phyloP scores from a whole-genome alignment of 1,140 invertebrate species.

The Halictus rubicundus region DNA sequence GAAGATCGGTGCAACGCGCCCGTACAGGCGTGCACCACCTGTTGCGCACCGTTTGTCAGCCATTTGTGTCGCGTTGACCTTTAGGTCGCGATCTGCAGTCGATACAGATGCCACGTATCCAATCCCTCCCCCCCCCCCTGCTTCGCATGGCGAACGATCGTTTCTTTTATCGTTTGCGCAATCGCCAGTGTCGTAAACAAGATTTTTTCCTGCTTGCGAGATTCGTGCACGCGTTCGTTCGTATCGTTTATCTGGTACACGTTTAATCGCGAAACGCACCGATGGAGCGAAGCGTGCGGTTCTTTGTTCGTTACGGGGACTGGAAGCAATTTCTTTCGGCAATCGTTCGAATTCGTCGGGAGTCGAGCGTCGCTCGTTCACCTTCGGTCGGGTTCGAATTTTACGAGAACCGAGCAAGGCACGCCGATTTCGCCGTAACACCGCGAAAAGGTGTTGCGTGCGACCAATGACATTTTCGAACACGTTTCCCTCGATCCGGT shows the following conservation, averaged over 20 bases:
- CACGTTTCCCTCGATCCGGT: not conserved
- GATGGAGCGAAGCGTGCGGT: no score
- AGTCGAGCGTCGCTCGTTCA: not conserved
- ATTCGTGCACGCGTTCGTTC: no score
- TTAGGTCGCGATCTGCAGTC: slow-evolving; percentile 5
- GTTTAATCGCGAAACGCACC: no score
- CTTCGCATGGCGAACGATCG: not conserved
- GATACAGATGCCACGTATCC: not conserved
- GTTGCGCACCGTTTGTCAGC: slow-evolving; percentile 27
- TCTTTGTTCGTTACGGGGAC: no score
- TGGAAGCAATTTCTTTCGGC: no score
- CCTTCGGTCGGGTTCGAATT: slow-evolving; percentile 1
- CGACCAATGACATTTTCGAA: slow-evolving; percentile 22
- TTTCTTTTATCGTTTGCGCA: not conserved
- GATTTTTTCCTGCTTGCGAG: not conserved
- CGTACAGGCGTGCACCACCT: slow-evolving; percentile 18
- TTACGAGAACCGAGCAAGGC: not conserved
- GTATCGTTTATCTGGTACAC: no score
- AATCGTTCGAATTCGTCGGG: no score
- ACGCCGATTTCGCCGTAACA: not conserved
- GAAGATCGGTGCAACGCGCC: no score
- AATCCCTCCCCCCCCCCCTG: not conserved
- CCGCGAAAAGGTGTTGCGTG: no score
- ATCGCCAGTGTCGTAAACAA: not conserved
- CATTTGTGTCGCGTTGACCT: slow-evolving; percentile 40